Percentiles rank a stretch among this genome's conserved stretches.
Evolutionary conservation across 2,113 vertebrate species (phyloP).

Genomic region (Desmodus rotundus): DNA sequence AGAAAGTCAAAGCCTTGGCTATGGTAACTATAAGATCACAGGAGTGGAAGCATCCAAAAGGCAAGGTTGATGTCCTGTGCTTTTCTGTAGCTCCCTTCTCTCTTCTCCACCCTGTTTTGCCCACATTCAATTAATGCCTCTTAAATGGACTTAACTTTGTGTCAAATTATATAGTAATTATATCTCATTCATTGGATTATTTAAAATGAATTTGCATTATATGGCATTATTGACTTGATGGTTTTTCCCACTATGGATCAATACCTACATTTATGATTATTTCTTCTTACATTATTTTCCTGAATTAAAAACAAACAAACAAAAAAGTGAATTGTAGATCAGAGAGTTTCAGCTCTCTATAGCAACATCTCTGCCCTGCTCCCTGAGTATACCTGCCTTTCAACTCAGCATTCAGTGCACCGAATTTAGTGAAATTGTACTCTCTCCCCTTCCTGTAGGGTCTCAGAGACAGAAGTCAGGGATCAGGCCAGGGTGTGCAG

Average conservation of each 20-base stretch:
- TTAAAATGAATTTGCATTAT: conserved; percentile 44
- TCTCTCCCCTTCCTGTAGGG: no score
- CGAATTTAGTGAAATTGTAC: neutral
- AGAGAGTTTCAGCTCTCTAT: neutral
- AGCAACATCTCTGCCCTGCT: neutral
- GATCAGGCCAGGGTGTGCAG: neutral
- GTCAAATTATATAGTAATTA: conserved; percentile 34
- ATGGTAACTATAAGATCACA: neutral
- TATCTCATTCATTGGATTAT: neutral
- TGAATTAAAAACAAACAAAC: neutral
- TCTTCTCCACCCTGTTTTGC: neutral
- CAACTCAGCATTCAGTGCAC: neutral
- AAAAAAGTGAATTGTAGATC: neutral
- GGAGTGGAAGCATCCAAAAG: neutral
- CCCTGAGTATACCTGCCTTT: neutral
- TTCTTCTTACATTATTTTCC: conserved; percentile 9
- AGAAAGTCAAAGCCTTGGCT: neutral
- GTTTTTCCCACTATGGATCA: neutral
- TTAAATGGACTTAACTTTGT: conserved; percentile 8
- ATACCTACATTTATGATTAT: neutral
- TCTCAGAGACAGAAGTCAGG: neutral
- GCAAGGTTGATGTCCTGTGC: no score
- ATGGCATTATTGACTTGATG: conserved; percentile 22
- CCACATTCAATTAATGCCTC: neutral
- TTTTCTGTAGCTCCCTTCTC: neutral